Base-by-base conservation (phyloP, 2,113 vertebrate genomes). In the Varanus komodoensis region DNA sequence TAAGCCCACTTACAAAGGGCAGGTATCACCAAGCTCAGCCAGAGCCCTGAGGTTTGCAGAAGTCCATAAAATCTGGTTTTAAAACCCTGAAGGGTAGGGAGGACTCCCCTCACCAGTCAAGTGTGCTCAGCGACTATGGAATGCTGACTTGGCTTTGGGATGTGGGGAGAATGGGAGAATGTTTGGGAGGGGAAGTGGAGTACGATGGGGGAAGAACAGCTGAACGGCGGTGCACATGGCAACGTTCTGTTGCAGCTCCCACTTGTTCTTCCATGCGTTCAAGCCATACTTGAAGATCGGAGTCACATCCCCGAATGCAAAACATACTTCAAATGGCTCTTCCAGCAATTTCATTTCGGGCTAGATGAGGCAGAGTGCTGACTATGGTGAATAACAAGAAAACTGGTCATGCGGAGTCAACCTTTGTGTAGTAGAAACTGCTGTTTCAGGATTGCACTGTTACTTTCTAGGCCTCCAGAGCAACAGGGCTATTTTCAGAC, bases 401-500 rank as follows among this genome's bases (percentile, higher is more conserved):
- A 21, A 38, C 11, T 86, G 48, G 48, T 9, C 12, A 52, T 21
- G 50, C 8, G 7, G 44, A 52, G 6, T 1, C 3, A 44, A 57
- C 52, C 7, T 54, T 81, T 32, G 29, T 17, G 67, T 71, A 38
- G 21, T 29, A 69, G 25, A 89, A 48, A 12, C 71, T 29, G 67
- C 32, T 88, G 50, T 34, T 23, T 9, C 4, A 38, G 71, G 71
- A 38, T 52, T 27, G 50, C 5, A 52, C 0, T 8, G 12, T 27
- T 54, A 14, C 52, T 15, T 86, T 27, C 71, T 5, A 89, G 82
- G 82, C 78, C 29, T 84, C 88, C 32, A 19, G 23, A 89, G 71
- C 54, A 64, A 75, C 48, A 34, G 23, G 80, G 34, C 21, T 89
- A 78, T 84, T 84, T 52, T 84, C 81, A 84, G 82, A 64, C 68